Percentiles rank a stretch among this genome's conserved stretches.
These are phyloP conservation scores for Eristalis tenax DNA, from an alignment of 2,888 invertebrate species.

Conservation along the genomic window DNA sequence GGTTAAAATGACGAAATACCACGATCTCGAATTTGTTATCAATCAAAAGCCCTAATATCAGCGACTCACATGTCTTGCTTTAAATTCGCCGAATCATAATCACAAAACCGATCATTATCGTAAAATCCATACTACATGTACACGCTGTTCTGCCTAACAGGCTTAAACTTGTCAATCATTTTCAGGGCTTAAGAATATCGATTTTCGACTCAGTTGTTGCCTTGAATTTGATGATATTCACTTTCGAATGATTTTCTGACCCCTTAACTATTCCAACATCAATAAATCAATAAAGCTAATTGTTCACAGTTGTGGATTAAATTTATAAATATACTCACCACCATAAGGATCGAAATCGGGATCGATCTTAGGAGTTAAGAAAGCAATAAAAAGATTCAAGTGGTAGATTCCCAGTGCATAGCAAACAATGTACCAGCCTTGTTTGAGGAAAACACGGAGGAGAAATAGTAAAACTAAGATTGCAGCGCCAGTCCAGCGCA, in stretches of 20 bases:
- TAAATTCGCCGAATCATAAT: not conserved
- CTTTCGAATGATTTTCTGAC: not conserved
- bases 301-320: not conserved
- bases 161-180: not conserved
- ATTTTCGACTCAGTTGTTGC: not conserved
- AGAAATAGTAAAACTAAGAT: conserved; percentile 88
- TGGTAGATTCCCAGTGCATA: conserved; percentile 99
- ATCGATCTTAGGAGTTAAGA: conserved; percentile 99
- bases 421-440: conserved; percentile 99
- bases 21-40: not conserved
- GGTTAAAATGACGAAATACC: not conserved
- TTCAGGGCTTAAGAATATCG: not conserved
- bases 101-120: not conserved
- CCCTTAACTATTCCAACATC: not conserved
- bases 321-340: conserved; percentile 83
- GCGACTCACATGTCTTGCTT: not conserved
- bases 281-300: conserved; percentile 44
- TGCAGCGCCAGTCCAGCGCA: conserved; percentile 90
- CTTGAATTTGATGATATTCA: not conserved
- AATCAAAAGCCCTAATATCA: not conserved
- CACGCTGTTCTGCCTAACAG: not conserved
- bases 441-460: conserved; percentile 90
- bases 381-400: conserved; percentile 99
- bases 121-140: not conserved
- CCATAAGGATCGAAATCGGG: conserved; percentile 95